A percentile compares a stretch with the other conserved stretches of the same genome.
phyloP scores from a whole-genome alignment of 1,140 invertebrate genomes.

The Thrips palmi region DNA sequence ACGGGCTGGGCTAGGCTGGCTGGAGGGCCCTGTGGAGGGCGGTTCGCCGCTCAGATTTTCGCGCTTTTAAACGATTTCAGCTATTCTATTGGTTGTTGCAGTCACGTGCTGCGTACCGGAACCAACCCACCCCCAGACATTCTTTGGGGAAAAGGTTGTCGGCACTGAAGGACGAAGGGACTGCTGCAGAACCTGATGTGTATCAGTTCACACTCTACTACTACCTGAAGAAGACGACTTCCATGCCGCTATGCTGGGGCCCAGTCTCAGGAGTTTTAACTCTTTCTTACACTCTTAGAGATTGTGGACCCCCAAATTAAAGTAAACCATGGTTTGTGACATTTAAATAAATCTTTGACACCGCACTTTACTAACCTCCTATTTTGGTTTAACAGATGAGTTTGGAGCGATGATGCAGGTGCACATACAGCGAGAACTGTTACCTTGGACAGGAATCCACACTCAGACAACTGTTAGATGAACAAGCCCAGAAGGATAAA shows the following conservation, averaged over 20 bases:
- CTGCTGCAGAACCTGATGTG: too few relatives aligned
- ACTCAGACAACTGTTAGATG: too few relatives aligned
- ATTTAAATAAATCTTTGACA: not conserved
- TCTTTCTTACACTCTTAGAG: conserved; percentile 45
- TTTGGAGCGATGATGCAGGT: conserved; percentile 88
- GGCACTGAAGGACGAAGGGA: too few relatives aligned
- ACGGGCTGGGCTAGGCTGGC: too few relatives aligned
- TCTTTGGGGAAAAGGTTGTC: too few relatives aligned
- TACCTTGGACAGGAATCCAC: conserved; percentile 68
- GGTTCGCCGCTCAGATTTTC: too few relatives aligned
- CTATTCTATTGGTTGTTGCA: too few relatives aligned
- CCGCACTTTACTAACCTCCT: conserved; percentile 1
- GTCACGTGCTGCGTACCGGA: too few relatives aligned
- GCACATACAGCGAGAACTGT: conserved; percentile 81
- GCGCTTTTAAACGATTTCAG: too few relatives aligned
- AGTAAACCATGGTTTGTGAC: conserved; percentile 26
- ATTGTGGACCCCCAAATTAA: conserved; percentile 45
- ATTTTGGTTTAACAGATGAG: conserved; percentile 50
- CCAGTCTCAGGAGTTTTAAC: conserved; percentile 58
- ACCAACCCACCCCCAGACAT: too few relatives aligned
- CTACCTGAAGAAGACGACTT: conserved; percentile 77
- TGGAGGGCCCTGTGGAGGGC: too few relatives aligned
- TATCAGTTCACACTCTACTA: conserved; percentile 81
- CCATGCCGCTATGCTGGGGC: conserved; percentile 67
- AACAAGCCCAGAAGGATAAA: too few relatives aligned